A percentile compares a stretch with the other conserved stretches of the same genome.
Conservation (phyloP, 2,888 invertebrate genomes). For the Macropis europaea region DNA sequence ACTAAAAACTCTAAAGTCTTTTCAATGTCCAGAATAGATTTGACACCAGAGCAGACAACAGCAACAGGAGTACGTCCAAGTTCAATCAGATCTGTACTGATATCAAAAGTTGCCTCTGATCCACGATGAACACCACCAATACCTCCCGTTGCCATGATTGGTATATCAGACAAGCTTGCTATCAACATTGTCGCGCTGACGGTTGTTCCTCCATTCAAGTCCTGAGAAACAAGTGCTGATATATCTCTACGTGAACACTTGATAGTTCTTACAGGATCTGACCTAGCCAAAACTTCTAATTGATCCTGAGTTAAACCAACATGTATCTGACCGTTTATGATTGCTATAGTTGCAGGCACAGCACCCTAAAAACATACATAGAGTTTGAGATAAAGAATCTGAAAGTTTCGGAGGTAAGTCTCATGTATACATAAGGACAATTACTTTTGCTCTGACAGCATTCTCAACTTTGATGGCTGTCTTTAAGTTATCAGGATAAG, state of each 20-base stretch:
- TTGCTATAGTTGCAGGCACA: constrained; percentile 95
- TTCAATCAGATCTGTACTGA: constrained; percentile 97
- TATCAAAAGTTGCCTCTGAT: constrained; percentile 92
- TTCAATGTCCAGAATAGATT: constrained; percentile 97
- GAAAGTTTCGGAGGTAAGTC: too few species aligned
- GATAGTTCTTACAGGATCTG: constrained; percentile 80
- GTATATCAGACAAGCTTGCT: constrained; percentile 90
- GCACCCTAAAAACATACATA: constrained; percentile 83
- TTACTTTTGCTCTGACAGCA: constrained; percentile 84
- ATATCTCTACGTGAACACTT: constrained; percentile 96
- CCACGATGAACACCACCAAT: constrained; percentile 97
- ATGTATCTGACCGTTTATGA: constrained; percentile 90
- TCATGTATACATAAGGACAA: not conserved
- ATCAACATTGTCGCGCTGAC: constrained; percentile 96
- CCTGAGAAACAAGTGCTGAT: constrained; percentile 86
- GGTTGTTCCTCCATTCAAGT: constrained; percentile 94
- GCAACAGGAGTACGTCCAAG: constrained; percentile 92
- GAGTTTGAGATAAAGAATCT: too few species aligned
- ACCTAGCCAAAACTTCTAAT: constrained; percentile 84
- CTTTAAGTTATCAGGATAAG: constrained; percentile 93
- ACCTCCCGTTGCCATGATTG: constrained; percentile 96
- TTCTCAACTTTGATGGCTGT: constrained; percentile 92
- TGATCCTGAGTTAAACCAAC: constrained; percentile 87
- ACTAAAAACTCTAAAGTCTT: constrained; percentile 96
- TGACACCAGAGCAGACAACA: constrained; percentile 97